Percentiles rank a stretch among this genome's conserved stretches.
Evolutionary conservation across 2,888 invertebrate species (phyloP).

Genomic region (Cephus runcator): DNA sequence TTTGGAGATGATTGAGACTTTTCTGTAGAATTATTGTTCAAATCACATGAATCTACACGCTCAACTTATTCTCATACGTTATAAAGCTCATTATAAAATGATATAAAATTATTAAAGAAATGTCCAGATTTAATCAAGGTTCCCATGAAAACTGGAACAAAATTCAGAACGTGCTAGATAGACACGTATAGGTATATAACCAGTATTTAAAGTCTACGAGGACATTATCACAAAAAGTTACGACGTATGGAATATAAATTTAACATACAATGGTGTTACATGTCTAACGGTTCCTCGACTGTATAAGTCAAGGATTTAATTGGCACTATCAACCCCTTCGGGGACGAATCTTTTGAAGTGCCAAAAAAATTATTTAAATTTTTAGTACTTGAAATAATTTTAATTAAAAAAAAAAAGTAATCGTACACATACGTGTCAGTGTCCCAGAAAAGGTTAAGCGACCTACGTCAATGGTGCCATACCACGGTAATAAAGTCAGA

Average conservation of each 20-base stretch:
- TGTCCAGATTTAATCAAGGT: neutral
- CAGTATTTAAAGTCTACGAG: neutral
- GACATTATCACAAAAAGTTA: neutral
- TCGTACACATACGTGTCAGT: too few relatives aligned
- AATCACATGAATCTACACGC: neutral
- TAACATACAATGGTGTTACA: neutral
- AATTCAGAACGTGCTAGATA: neutral
- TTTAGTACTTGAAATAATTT: too few relatives aligned
- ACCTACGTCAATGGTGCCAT: neutral
- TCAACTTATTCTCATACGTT: too few relatives aligned
- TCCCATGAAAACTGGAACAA: neutral
- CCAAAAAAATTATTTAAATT: too few relatives aligned
- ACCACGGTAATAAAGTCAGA: neutral
- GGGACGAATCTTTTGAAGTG: too few relatives aligned
- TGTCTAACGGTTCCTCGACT: neutral
- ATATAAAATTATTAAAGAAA: neutral
- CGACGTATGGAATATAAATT: neutral
- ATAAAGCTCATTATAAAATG: too few relatives aligned
- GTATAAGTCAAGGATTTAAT: neutral
- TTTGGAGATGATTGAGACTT: neutral
- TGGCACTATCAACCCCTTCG: neutral
- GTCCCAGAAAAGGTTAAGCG: neutral
- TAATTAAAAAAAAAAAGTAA: too few relatives aligned
- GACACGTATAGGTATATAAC: neutral
- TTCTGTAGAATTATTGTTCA: neutral